These are phyloP conservation scores for Pseudorasbora parva DNA, from an alignment of 2,113 vertebrate genomes.

Conservation along the genomic window DNA sequence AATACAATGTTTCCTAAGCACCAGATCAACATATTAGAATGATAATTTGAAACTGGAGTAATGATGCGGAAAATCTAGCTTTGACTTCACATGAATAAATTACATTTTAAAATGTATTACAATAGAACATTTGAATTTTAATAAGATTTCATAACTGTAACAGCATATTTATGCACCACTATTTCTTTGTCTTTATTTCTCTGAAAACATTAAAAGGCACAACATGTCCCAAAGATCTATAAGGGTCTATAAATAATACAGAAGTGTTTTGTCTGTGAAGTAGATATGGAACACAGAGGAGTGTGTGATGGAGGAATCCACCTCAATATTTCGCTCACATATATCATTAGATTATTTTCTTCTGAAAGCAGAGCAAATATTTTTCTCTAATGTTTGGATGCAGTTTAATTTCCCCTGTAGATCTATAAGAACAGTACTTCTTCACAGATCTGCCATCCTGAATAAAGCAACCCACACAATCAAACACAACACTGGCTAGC, in stretches of 20 bases:
- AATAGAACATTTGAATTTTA: background rate
- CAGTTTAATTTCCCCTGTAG: background rate
- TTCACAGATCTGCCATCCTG: background rate
- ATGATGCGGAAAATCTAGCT: background rate
- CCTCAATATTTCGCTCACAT: background rate
- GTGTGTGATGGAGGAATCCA: background rate
- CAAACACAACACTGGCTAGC: conserved; percentile 12
- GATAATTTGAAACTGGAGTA: background rate
- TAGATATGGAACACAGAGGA: conserved; percentile 4
- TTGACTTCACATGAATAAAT: background rate
- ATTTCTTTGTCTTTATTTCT: background rate
- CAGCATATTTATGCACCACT: too few species aligned
- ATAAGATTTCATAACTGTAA: background rate
- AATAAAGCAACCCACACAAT: conserved; percentile 20
- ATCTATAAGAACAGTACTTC: background rate
- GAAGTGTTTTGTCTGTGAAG: conserved; percentile 33
- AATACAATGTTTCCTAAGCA: background rate
- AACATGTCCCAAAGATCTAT: background rate
- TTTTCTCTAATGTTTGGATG: background rate
- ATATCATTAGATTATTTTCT: conserved; percentile 4
- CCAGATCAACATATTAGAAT: background rate
- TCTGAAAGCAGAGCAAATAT: background rate
- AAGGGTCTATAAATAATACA: conserved; percentile 33
- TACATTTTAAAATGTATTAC: background rate
- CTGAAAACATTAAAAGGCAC: background rate